phyloP scores from a whole-genome alignment of 2,888 invertebrate species.

The Leptogaster cylindrica region DNA sequence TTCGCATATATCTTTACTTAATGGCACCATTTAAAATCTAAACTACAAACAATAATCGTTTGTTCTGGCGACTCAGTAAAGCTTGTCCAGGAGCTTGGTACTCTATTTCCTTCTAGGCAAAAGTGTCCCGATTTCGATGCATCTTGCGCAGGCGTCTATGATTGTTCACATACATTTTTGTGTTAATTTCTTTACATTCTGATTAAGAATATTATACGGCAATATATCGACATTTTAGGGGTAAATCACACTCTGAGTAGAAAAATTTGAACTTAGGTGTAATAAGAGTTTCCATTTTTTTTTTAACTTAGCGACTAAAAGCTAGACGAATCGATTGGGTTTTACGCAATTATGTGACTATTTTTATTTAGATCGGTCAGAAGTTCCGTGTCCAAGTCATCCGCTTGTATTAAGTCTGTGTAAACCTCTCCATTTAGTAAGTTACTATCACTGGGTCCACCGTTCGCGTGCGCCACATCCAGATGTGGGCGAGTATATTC shows the following conservation, averaged over 20 bases:
- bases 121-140: conserved; percentile 27
- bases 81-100: not conserved
- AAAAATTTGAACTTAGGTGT: conserved; percentile 21
- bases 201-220: not conserved
- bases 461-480: conserved; percentile 54
- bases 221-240: conserved; percentile 1
- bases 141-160: not conserved
- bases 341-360: conserved; percentile 61
- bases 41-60: conserved; percentile 16
- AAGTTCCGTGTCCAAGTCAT: conserved; percentile 59
- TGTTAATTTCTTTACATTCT: conserved; percentile 3
- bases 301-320: not conserved
- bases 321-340: not conserved
- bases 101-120: too few relatives aligned
- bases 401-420: conserved; percentile 58
- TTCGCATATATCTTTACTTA: conserved; percentile 8
- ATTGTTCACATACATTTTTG: not conserved
- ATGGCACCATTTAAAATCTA: conserved; percentile 22
- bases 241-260: conserved; percentile 28
- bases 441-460: conserved; percentile 48
- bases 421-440: conserved; percentile 58
- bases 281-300: conserved; percentile 17
- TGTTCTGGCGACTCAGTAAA: not conserved
- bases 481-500: conserved; percentile 54
- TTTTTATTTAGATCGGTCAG: conserved; percentile 61